A percentile compares a stretch with the other conserved stretches of the same genome.
These are phyloP conservation scores for Esox lucius DNA, from an alignment of 2,797 vertebrate genomes.

Conservation along the genomic window DNA sequence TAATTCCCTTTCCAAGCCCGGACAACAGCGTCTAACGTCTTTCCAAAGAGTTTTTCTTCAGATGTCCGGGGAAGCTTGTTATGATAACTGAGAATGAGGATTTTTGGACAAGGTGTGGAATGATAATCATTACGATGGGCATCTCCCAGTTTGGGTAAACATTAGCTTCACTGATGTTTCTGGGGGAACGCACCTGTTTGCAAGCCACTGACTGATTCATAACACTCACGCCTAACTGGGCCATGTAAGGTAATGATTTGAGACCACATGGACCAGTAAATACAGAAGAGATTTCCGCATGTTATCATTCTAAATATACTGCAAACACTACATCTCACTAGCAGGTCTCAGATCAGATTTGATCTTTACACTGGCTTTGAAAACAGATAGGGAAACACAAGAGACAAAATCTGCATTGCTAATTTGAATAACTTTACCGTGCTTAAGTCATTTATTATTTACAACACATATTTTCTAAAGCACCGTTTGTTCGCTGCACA, in stretches of 20 bases:
- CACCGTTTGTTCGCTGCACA: constrained; percentile 10
- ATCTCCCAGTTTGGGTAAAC: constrained; percentile 48
- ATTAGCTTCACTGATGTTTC: constrained; percentile 63
- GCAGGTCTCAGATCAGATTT: constrained; percentile 45
- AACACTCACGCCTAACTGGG: constrained; percentile 44
- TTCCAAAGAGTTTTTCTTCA: constrained; percentile 39
- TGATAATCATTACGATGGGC: constrained; percentile 56
- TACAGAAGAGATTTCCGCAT: constrained; percentile 42
- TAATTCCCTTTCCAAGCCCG: neutral
- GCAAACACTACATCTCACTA: constrained; percentile 17
- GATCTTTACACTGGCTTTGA: constrained; percentile 50
- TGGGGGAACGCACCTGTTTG: constrained; percentile 70
- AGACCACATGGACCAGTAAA: constrained; percentile 65
- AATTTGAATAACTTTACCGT: constrained; percentile 49
- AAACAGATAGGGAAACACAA: neutral
- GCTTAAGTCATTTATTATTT: neutral
- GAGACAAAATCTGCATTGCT: constrained; percentile 10
- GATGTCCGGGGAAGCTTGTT: constrained; percentile 31
- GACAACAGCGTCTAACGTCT: constrained; percentile 28
- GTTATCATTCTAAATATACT: constrained; percentile 51
- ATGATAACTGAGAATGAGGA: constrained; percentile 33
- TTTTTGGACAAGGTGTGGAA: constrained; percentile 54
- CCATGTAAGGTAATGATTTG: constrained; percentile 59
- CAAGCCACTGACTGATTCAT: constrained; percentile 72
- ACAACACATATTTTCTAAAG: neutral